These are phyloP conservation scores for Tyto alba DNA, from an alignment of 2,113 vertebrate species.

Conservation along the genomic window DNA sequence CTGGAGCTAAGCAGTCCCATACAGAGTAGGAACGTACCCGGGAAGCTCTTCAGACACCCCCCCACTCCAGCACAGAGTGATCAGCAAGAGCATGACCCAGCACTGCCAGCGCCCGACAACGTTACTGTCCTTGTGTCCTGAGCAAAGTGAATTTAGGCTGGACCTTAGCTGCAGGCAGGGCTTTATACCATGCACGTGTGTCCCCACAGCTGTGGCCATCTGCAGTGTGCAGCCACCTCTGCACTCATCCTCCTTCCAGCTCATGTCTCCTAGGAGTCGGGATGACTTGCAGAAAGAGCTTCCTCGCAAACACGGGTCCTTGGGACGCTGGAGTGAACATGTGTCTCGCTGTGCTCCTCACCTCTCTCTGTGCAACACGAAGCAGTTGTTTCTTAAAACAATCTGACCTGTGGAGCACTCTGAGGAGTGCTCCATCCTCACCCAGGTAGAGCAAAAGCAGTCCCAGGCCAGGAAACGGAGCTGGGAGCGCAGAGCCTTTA, in stretches of 20 bases:
- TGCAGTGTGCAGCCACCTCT: neutral
- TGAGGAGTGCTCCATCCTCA: neutral
- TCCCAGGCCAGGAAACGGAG: neutral
- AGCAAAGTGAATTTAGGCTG: neutral
- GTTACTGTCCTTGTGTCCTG: no score
- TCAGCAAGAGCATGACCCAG: neutral
- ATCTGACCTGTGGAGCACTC: neutral
- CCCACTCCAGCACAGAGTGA: neutral
- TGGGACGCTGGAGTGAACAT: fast-evolving
- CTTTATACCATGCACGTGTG: neutral
- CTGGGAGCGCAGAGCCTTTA: neutral
- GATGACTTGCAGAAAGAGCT: neutral
- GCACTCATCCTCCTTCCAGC: neutral
- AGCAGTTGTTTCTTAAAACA: neutral
- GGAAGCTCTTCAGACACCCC: neutral
- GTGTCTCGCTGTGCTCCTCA: neutral
- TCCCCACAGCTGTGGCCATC: neutral
- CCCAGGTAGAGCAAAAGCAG: neutral
- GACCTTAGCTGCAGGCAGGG: neutral
- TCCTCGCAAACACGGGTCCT: neutral
- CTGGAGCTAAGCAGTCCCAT: neutral
- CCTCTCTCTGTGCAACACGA: fast-evolving
- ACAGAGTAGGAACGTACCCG: neutral
- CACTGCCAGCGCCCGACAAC: neutral
- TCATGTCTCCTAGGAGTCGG: fast-evolving